Evolutionary conservation across 2,113 vertebrate genomes (phyloP), one percentile per base, ranked within the genome.

Genomic region (Archocentrus centrarchus): DNA sequence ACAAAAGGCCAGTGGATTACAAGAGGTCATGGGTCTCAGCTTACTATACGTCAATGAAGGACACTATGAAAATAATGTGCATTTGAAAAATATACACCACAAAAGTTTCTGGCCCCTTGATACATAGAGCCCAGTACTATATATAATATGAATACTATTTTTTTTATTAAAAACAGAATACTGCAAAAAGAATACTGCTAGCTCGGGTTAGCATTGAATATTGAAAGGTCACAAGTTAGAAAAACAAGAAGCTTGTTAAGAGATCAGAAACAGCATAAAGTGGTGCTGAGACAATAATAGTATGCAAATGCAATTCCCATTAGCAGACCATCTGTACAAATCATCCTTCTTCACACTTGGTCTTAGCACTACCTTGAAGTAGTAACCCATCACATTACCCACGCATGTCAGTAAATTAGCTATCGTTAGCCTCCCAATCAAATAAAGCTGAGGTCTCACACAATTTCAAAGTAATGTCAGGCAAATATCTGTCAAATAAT

Each of bases 301-400:
- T 24, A 18, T 32, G n/a, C 27, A 81, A 82, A 75, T 55, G 13
- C 35, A 50, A 11, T 18, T 70, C 41, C 41, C 58, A 75, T 66
- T 41, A 77, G 6, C 73, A 70, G 70, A 79, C 79, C 68, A 90
- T 88, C 81, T 90, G 86, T 32, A 53, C 32, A 47, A 2, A 64
- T 27, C 50, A 7, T 60, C 73, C 39, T 85, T 77, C 58, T 64
- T 88, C 79, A 81, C 84, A 85, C 84, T 60, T 83, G 57, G 32
- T 83, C 80, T 85, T 63, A 63, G 53, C 57, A 79, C 63, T 27
- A 75, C 62, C 22, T 77, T 70, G 24, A 77, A 58, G 44, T 77
- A 59, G 44, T 68, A 35, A 76, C 18, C 68, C 47, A 22, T 57
- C 39, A 75, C 80, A 64, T 85, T 75, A 27, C 84, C 80, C 84